Conservation (phyloP, 2,113 vertebrate genomes). For the Regulus satrapa region DNA sequence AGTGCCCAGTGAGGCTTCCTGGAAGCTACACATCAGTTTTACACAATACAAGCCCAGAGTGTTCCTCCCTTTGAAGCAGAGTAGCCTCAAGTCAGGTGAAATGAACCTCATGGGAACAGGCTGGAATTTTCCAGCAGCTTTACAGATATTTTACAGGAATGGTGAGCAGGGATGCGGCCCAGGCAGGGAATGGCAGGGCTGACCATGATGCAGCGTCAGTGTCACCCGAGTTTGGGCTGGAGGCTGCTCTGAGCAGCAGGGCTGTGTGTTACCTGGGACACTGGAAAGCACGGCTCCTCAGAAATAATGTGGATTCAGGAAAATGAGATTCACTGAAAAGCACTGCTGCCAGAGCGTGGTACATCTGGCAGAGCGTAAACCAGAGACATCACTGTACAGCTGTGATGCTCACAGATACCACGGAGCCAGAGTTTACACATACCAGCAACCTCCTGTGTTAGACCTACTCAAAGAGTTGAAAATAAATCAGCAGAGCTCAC, state of each 20-base stretch:
- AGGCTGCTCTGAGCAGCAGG: background rate
- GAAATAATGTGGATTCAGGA: background rate
- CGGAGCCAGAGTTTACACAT: background rate
- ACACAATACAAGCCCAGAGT: too few species aligned
- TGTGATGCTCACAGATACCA: background rate
- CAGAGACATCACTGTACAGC: background rate
- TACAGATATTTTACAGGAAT: accelerated
- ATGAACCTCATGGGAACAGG: background rate
- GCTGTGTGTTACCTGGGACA: background rate
- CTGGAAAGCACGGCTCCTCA: background rate
- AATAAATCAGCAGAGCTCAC: background rate
- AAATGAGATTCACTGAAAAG: background rate
- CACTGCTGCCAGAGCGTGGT: background rate
- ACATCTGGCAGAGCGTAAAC: background rate
- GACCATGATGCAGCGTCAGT: accelerated
- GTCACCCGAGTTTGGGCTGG: background rate
- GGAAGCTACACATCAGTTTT: background rate
- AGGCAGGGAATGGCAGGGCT: background rate
- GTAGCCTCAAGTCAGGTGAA: background rate
- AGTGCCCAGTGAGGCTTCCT: background rate
- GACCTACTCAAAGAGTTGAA: background rate
- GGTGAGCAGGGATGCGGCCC: background rate
- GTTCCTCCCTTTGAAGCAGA: background rate
- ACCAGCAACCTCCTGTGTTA: background rate
- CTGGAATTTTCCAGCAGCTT: background rate